Evolutionary conservation across 2,888 invertebrate species (phyloP), one percentile per base, ranked within the genome.

Genomic region (Nemapogon koenigi): DNA sequence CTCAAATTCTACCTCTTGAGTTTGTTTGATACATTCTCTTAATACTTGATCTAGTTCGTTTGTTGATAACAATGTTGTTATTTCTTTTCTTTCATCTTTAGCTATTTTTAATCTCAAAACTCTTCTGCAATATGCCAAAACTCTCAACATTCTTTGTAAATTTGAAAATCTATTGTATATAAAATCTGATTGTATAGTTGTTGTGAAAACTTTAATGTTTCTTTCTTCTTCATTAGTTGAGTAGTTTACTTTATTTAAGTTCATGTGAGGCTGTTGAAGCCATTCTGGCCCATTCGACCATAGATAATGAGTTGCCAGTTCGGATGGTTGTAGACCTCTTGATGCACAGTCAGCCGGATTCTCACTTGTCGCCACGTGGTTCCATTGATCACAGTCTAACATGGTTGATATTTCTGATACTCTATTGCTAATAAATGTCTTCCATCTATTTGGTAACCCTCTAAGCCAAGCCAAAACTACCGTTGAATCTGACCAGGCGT

Each of bases 271-370:
- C 4, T 17, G 16, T 3, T 13, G 11, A 2, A 33, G 15, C 37
- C 37, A 40, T 4, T 15, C 2, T 7, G 40, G 42, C 15, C 48
- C 42, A 10, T 35, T n/a, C 46, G 43, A 49, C 48, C 48, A 47
- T 11, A 48, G 26, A 0, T 38, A 2, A 14, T 36, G 35, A 26
- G 36, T 38, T 1, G 37, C 1, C 1, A 50, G 40, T 25, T 46
- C 40, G 2, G 16, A 29, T 1, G 48, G 37, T 8, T 8, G 4
- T 13, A 52, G 6, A 7, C 53, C 51, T 13, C 53, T 40, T 10
- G 55, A 52, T 1, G 52, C 51, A 22, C 40, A 35, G 40, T 56
- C 53, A 2, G 52, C 51, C 2, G 50, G 51, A 36, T 53, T 53
- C 4, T 49, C 28, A 1, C n/a, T 2, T 0, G 48, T 44, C 4